Base-by-base conservation (phyloP, 2,797 vertebrate species). In the Galagoides demidoff region DNA sequence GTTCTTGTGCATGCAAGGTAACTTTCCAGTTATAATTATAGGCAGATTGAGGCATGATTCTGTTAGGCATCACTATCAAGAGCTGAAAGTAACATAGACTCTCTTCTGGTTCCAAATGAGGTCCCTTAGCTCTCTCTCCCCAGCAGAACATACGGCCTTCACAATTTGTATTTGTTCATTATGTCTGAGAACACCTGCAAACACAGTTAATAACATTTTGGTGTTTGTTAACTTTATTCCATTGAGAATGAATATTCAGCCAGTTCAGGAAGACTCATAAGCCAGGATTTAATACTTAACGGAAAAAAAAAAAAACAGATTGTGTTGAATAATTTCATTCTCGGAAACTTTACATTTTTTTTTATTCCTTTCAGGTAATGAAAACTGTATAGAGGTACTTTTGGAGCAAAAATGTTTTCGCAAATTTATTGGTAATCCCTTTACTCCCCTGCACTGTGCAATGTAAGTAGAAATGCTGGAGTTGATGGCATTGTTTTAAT, bases 401-500 rank as follows among this genome's bases (percentile, higher is more conserved):
- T 97, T 99, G 98, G 99, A 99, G 98, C 99, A 99, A 98, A 99
- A 99, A 96, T 98, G 98, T 89, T 99, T 99, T 95, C 99, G 98
- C 34, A 98, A 98, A 64, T 99, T 99, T 85, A 98, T 98, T 13
- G 99, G 99, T 93, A 99, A 99, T 96, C 98, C 99, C 77, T 99
- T 99, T 98, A 99, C 99, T 45, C 99, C 99, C 3, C 98, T 99
- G 98, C 99, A 99, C 98, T 99, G 99, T 98, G 99, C 99, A 0
- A 99, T 99, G 99, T 99, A 98, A 98, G 99, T 99, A 97, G 86
- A 95, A 78, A 94, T 64, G 8, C 63, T 31, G 49, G 23, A 37
- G 68, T 8, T 70, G 66, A 81, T 77, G 14, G 49, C 27, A 57
- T 84, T 78, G 10, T 45, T 52, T 92, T 66, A 6, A 34, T 90